Evolutionary conservation across 2,888 invertebrate genomes (phyloP), one percentile per base, ranked within the genome.

Genomic region (Ligdia adustata): DNA sequence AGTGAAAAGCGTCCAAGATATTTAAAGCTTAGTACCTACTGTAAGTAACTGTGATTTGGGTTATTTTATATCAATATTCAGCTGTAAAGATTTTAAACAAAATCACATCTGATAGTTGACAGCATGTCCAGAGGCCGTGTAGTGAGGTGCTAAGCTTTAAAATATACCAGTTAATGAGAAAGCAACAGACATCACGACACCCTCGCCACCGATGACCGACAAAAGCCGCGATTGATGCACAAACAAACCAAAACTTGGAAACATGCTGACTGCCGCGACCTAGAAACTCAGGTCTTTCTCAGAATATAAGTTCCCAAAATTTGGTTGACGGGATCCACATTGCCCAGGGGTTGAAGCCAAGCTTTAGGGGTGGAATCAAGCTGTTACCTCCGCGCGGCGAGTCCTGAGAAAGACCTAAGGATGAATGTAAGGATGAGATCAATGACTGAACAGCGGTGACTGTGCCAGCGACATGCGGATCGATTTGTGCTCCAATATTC

Each of bases 331-430:
- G 80, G 77, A 74, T 81, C 79, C 81, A 75, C 75, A 80, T 75
- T 69, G 77, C 75, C 78, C 72, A 72, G 42, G 84, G 87, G 82
- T 75, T 68, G 66, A 87, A 86, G 88, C 73, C 70, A 80, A 88
- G 86, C 87, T 79, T 72, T 69, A 69, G 76, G 82, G 79, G 69
- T 72, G 75, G 78, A 77, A 75, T 72, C 75, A 85, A 83, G 82
- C 81, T 66, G 64, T 89, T 90, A 90, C 90, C 90, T 90, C 90
- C 86, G 56, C 77, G 86, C 69, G 82, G 76, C 69, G 81, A 69
- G 77, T 82, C 90, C 90, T 89, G 90, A 90, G 90, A 90, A 89
- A 90, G 90, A 90, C 90, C 90, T 90, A 90, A 85, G 89, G 82
- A 90, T 85, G 69, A 86, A 84, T 85, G 88, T 75, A 67, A 69